Evolutionary conservation across 2,113 vertebrate species (phyloP).

Genomic region (Oncorhynchus mykiss): DNA sequence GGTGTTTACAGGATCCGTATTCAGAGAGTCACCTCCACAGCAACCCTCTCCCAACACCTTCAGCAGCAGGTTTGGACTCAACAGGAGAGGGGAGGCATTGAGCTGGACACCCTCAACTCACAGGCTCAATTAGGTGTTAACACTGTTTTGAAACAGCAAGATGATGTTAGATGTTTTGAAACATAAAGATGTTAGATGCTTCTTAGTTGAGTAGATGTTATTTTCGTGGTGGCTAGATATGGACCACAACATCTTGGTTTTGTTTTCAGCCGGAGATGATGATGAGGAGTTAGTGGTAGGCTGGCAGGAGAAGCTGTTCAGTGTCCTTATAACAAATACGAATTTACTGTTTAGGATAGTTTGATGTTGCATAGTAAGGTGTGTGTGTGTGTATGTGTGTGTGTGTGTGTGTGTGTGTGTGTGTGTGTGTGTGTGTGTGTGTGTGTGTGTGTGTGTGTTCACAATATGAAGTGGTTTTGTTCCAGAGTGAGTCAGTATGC

Average conservation of each 20-base stretch:
- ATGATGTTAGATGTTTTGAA: background rate
- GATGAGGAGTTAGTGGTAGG: constrained; percentile 72
- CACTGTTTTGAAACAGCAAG: background rate
- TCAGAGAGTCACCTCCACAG: constrained; percentile 78
- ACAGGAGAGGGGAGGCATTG: constrained; percentile 64
- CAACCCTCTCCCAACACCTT: constrained; percentile 74
- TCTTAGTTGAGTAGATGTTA: too few relatives aligned
- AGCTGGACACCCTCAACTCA: constrained; percentile 71
- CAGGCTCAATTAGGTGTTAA: constrained; percentile 53
- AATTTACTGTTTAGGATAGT: too few relatives aligned
- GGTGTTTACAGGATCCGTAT: constrained; percentile 74
- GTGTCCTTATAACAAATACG: background rate
- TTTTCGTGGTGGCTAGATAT: too few relatives aligned
- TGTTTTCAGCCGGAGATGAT: constrained; percentile 44
- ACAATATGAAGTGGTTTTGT: constrained; percentile 92
- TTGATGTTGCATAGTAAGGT: background rate
- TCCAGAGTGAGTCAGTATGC: constrained; percentile 79
- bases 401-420: background rate
- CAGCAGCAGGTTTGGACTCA: constrained; percentile 64
- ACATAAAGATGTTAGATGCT: background rate
- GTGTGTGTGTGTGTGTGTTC: too few relatives aligned
- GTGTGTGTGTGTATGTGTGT: background rate
- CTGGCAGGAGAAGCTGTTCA: constrained; percentile 95
- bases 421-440: background rate
- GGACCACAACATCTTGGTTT: background rate